Evolutionary conservation across 2,888 invertebrate genomes (phyloP), one percentile per base, ranked within the genome.

Genomic region (Calephelis perditalis): DNA sequence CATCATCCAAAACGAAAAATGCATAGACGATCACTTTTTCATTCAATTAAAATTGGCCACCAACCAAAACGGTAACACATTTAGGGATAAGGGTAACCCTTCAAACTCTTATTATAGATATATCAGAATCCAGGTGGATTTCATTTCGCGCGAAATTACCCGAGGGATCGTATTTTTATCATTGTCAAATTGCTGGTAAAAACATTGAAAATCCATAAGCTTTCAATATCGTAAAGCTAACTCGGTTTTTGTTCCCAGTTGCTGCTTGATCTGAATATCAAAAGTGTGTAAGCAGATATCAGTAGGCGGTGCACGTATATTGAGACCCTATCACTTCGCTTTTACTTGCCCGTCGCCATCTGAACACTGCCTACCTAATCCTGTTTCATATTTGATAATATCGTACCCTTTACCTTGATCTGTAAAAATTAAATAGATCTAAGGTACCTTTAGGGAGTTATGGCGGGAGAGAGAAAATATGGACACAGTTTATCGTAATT

Each of bases 1-100:
- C 86, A 87, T 90, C 89, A 88, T 84, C 84, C 88, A 87, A 89
- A 88, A 86, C 86, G 87, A 88, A 90, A 90, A 88, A 84, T 82
- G 87, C 86, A 87, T 84, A 85, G 86, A 85, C 86, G 84, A 87
- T 85, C 84, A 86, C 85, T 89, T 90, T 90, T 90, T 87, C 81
- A 88, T 89, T 90, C 89, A 89, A 90, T 89, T 90, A 87, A 89
- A 85, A 89, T 87, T 89, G 89, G 87, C 87, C 70, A 72, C 78
- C 76, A 77, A 89, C 71, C 72, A 74, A 73, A 73, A 70, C 71
- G 71, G 70, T 67, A 66, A 67, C 68, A 67, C 66, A 66, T 66
- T 69, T 66, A 62, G 64, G 64, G 68, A 68, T 66, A 68, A 70
- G 70, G 69, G 65, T 68, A 63, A 64, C 65, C 67, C 67, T 70